Evolutionary conservation across 1,140 invertebrate species (phyloP), one percentile per base, ranked within the genome.

Genomic region (Drosophila yakuba): DNA sequence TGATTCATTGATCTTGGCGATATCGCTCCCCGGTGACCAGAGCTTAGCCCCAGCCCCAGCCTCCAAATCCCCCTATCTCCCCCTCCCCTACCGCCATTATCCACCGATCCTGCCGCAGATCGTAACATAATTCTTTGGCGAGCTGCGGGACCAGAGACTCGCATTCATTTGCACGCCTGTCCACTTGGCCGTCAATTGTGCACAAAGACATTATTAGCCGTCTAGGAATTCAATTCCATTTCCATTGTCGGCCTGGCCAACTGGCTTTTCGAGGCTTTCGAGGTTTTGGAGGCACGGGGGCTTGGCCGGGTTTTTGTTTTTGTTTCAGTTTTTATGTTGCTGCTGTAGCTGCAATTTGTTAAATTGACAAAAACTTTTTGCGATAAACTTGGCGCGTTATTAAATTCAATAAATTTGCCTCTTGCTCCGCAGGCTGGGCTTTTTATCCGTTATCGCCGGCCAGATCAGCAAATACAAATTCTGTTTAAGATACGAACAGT

Each of bases 141-240:
- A 11, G 12, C 41, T 39, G 17, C 38, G 23, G 43, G 58, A 41
- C 36, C 41, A 23, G 32, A 74, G 74, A 15, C 25, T 78, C 56
- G 62, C 73, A 76, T 78, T 77, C 79, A 88, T 88, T 89, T 83
- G 80, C 79, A 88, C 84, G 80, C 72, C 73, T 78, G 79, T 78
- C 78, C 74, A 74, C 63, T 78, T 78, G 74, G 84, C 80, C 85
- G 84, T 89, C 84, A 89, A 89, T 89, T 89, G 84, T 68, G 85
- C 85, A 89, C 84, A 89, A 89, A 89, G 84, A 89, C 84, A 89
- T 89, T 89, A 89, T 89, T 89, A 89, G 84, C 84, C 80, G 85
- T 84, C 80, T 66, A 77, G 84, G 85, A 89, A 90, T 89, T 89
- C 80, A 80, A 89, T 89, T 84, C 80, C 81, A 78, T 89, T 89